Conservation (phyloP, 2,797 vertebrate genomes). For the Nannoperca australis region DNA sequence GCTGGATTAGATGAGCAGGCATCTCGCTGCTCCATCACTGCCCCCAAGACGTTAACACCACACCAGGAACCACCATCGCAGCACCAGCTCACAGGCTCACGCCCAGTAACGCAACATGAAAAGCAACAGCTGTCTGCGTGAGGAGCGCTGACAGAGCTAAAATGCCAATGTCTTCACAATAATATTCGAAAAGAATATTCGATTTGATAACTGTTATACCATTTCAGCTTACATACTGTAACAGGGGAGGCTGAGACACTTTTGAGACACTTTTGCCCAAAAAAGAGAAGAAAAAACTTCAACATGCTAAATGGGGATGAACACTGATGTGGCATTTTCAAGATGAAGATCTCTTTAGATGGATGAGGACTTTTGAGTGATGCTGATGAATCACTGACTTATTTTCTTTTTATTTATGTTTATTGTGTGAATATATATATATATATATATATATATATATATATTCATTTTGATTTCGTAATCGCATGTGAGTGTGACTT, state of each 20-base stretch:
- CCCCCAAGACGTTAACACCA: constrained; percentile 47
- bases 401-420: too few species aligned
- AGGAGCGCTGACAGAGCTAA: neutral
- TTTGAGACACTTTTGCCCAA: neutral
- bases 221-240: neutral
- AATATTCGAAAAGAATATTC: too few species aligned
- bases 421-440: too few species aligned
- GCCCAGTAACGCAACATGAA: constrained; percentile 49
- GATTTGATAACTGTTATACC: neutral
- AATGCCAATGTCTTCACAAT: neutral
- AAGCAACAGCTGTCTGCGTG: constrained; percentile 64
- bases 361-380: neutral
- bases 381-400: neutral
- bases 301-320: neutral
- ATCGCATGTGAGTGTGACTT: too few species aligned
- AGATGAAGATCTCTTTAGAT: neutral
- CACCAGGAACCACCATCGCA: constrained; percentile 20
- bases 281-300: neutral
- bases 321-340: neutral
- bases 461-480: too few species aligned
- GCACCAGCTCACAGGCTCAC: constrained; percentile 25
- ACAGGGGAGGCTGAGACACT: neutral
- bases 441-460: too few species aligned
- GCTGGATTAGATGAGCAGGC: constrained; percentile 18
- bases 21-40: constrained; percentile 36